Evolutionary conservation across 2,113 vertebrate species (phyloP).

Genomic region (Onychostoma macrolepis): DNA sequence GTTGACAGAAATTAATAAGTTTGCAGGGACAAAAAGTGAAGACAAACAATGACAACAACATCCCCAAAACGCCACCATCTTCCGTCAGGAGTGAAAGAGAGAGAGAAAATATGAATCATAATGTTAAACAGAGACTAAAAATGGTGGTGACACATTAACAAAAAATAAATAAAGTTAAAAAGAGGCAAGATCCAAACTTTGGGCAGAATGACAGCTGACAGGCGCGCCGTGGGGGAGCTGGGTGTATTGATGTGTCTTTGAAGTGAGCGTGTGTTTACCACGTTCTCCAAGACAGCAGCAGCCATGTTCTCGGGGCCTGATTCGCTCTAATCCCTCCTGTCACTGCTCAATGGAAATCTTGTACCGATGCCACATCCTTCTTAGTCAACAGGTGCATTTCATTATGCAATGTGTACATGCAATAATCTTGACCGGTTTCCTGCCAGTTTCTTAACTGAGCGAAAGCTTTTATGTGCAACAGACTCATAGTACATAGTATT

Average conservation of each 20-base stretch:
- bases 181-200: constrained; percentile 29
- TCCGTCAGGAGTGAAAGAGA: constrained; percentile 77
- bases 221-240: constrained; percentile 22
- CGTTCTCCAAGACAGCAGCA: constrained; percentile 30
- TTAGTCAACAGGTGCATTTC: constrained; percentile 41
- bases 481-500: not conserved
- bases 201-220: constrained; percentile 54
- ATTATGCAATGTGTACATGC: constrained; percentile 35
- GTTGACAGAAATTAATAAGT: constrained; percentile 82
- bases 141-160: constrained; percentile 17
- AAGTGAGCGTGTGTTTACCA: constrained; percentile 46
- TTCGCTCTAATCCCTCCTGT: constrained; percentile 48
- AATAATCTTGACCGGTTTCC: not conserved
- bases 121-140: constrained; percentile 33
- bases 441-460: not conserved
- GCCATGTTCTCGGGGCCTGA: constrained; percentile 40
- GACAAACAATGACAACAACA: constrained; percentile 68
- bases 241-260: constrained; percentile 37
- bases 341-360: constrained; percentile 39
- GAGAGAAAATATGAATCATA: not conserved
- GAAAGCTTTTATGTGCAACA: not conserved
- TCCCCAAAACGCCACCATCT: constrained; percentile 69
- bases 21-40: constrained; percentile 66
- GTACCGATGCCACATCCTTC: constrained; percentile 32
- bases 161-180: constrained; percentile 31